phyloP scores from a whole-genome alignment of 2,888 invertebrate genomes.

The Drosophila anomalata region DNA sequence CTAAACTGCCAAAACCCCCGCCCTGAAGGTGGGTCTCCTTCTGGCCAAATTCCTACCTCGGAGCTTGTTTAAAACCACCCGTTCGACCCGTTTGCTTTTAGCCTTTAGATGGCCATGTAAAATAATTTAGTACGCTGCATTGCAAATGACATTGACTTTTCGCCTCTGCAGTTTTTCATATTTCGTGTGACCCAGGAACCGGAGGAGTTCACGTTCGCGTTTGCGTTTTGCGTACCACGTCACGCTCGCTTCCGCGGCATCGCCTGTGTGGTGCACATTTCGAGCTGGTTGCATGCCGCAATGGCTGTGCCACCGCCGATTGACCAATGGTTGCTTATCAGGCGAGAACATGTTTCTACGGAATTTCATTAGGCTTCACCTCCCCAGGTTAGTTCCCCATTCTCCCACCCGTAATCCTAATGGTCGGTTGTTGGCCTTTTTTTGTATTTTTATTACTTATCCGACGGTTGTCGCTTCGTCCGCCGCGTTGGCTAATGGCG shows the following conservation, averaged over 20 bases:
- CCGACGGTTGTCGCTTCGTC: conserved; percentile 53
- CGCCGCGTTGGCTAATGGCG: conserved; percentile 67
- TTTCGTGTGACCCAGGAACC: conserved; percentile 43
- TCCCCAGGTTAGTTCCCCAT: background rate
- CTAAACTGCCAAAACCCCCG: background rate
- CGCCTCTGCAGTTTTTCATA: conserved; percentile 61
- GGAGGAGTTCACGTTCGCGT: conserved; percentile 19
- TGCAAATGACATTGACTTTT: conserved; percentile 67
- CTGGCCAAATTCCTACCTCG: background rate
- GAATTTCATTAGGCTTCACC: conserved; percentile 72
- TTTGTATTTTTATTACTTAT: conserved; percentile 48
- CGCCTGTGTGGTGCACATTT: conserved; percentile 72
- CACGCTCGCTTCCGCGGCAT: conserved; percentile 67
- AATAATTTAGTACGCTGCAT: conserved; percentile 66
- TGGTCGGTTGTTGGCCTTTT: conserved; percentile 63
- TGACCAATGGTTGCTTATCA: conserved; percentile 80
- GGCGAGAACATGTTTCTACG: conserved; percentile 80
- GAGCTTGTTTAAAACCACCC: conserved; percentile 16
- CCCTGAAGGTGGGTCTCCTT: conserved; percentile 10
- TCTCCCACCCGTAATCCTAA: conserved; percentile 47
- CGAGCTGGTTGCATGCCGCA: conserved; percentile 58
- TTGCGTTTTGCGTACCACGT: conserved; percentile 48
- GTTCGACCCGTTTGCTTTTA: background rate
- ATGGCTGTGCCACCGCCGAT: conserved; percentile 33
- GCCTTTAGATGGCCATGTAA: conserved; percentile 44